Evolutionary conservation across 2,113 vertebrate genomes (phyloP), one percentile per base, ranked within the genome.

Genomic region (Malurus cyaneus): DNA sequence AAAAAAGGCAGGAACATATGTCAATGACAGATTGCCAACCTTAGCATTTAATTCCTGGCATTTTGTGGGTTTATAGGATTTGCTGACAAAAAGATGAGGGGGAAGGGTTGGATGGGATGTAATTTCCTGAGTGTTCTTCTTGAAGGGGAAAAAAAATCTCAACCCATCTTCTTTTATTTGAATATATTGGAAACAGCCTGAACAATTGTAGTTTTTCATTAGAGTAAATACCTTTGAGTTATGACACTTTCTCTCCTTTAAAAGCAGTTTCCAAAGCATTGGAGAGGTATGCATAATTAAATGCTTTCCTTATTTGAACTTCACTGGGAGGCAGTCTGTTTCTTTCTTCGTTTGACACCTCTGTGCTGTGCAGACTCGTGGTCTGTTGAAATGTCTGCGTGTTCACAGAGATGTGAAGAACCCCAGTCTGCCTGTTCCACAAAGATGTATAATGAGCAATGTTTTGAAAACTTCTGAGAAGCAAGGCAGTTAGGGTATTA

Each of bases 51-150:
- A 96, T 93, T 96, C 94, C 32, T 92, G 89, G 87, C 81, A 86
- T 96, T 97, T 94, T 91, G 84, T 85, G 87, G 92, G 54, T 94
- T 96, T 95, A 96, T 82, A 82, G 92, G 94, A 93, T 95, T 95
- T 97, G 70, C 78, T 93, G 87, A 92, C 78, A 92, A 82, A 93
- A 95, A 85, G 70, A 82, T 70, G 62, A 93, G 90, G 78, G 73
- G 84, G 78, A 67, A 84, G 91, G 91, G n/a, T 72, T 89, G 87
- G 64, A 65, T 69, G 62, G 26, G 59, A 70, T 93, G 80, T 94
- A 94, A 91, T 95, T 97, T 96, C 81, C 91, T 94, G 79, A 85
- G 42, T 67, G 57, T 18, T 92, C 1, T 73, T 87, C 86, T 87
- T 91, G 53, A 89, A 80, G 57, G 28, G 32, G 31, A 42, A 80